Base-by-base conservation (phyloP, 2,888 invertebrate species). In the Temnothorax ravouxi region DNA sequence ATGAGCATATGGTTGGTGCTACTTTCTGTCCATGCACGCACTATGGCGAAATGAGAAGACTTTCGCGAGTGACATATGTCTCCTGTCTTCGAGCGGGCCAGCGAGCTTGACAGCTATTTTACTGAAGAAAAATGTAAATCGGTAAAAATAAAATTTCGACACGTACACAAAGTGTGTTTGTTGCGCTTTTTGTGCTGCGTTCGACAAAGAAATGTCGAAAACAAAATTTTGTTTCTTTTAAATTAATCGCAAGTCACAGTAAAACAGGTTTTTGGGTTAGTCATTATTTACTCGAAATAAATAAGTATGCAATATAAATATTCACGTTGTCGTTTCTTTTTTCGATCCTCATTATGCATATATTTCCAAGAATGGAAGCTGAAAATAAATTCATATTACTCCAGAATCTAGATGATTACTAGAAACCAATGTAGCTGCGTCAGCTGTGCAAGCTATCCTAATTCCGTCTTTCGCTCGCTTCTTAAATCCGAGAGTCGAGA, bases 1-100 rank as follows among this genome's bases (percentile, higher is more conserved):
- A 79, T 13, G 41, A 62, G 61, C 59, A 29, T 38, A 38, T 59
- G 61, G 25, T 29, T 9, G 15, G 25, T 52, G 76, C 47, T 47
- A 75, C 66, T 66, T 67, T 75, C 41, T 18, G 59, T 44, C 34
- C n/a, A 15, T 69, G 5, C 11, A 11, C 69, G 5, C 11, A 29
- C 41, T 18, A n/a, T n/a, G 21, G 44, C 64, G 66, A 59, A 59
- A 15, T 59, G 64, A 79, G 47, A 50, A 79, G 67, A 75, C 74
- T 85, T 74, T 83, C 69, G 66, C 50, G 76, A 76, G 71, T 67
- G 71, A 87, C 86, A 83, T 66, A 75, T 88, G 84, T 84, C 81
- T 75, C 62, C 59, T 81, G 56, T 83, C 86, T 15, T 56, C 54
- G n/a, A n/a, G 13, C 25, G 44, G 71, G 18, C 34, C 34, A 47